Evolutionary conservation across 2,113 vertebrate genomes (phyloP).

Genomic region (Amblyornis subalaris): DNA sequence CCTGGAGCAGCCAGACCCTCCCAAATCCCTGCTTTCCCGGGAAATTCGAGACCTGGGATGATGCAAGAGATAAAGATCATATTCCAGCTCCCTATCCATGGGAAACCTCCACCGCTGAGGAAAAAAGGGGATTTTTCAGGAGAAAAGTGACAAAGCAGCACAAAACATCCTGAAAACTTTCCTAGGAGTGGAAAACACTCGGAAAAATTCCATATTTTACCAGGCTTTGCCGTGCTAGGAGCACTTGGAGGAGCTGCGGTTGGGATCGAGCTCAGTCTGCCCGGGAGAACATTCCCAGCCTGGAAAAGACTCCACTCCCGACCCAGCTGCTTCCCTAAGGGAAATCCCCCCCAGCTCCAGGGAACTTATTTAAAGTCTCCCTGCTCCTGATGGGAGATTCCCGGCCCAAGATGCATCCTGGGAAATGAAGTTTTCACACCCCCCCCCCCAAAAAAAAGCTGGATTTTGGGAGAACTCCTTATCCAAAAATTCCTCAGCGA

Average conservation of each 20-base stretch:
- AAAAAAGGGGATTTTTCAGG: not conserved
- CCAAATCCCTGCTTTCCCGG: fast-evolving
- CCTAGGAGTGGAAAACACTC: not conserved
- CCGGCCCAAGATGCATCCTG: not conserved
- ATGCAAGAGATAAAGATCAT: fast-evolving
- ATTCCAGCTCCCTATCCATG: fast-evolving
- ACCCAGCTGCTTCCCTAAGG: fast-evolving
- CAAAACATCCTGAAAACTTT: fast-evolving
- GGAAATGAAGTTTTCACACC: conserved; percentile 16
- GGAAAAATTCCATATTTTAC: not conserved
- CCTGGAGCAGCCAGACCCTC: not conserved
- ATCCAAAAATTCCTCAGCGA: fast-evolving
- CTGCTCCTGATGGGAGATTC: not conserved
- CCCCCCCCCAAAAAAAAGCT: not conserved
- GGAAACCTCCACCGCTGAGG: fast-evolving
- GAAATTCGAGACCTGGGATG: fast-evolving
- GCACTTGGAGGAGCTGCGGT: fast-evolving
- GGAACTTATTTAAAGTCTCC: not conserved
- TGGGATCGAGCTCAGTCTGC: not conserved
- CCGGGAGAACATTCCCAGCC: fast-evolving
- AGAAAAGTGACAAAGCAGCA: not conserved
- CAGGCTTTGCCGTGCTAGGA: fast-evolving
- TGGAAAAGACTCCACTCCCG: fast-evolving
- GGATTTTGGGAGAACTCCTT: fast-evolving
- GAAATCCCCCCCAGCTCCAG: fast-evolving